Evolutionary conservation across 2,888 invertebrate species (phyloP), one percentile per base, ranked within the genome.

Genomic region (Brachyptera putata): DNA sequence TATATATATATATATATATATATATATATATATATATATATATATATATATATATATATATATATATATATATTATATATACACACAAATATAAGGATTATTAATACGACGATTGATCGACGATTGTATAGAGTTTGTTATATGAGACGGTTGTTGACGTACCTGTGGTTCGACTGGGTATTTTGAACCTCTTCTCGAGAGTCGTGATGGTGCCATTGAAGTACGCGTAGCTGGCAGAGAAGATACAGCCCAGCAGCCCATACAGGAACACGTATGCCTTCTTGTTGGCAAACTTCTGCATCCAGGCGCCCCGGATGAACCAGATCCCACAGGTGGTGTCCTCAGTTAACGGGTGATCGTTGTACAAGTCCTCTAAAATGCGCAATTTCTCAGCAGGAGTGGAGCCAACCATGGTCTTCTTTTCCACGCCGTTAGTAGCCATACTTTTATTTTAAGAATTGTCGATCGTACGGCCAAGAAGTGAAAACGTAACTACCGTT

Each of bases 141-240:
- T n/a, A n/a, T n/a, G n/a, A n/a, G n/a, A n/a, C n/a, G n/a, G n/a
- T n/a, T n/a, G n/a, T n/a, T 36, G 43, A 67, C 71, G 74, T 69
- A 82, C 84, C 86, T 65, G 84, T 85, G 24, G 85, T 86, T 70
- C 81, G 80, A 37, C 85, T 86, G 14, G 86, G 85, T 69, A 87
- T 86, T 72, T 84, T 86, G 70, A 85, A 87, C 66, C 86, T 77
- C 69, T 87, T 87, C 72, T 87, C 87, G 64, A 87, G 76, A 2
- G 86, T 86, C 56, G 87, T 86, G 62, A 87, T 84, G 25, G 85
- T 86, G n/a, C 86, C 86, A 68, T 84, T 85, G 67, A 85, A 86
- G 69, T 87, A 87, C 2, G 86, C 82, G 68, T 82, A 86, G 61
- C 83, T 83, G 68, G 86, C 86, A 18, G 84, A 82, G 69, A 84